Evolutionary conservation across 1,140 invertebrate species (phyloP), one percentile per base, ranked within the genome.

Genomic region (Drosophila grimshawi): DNA sequence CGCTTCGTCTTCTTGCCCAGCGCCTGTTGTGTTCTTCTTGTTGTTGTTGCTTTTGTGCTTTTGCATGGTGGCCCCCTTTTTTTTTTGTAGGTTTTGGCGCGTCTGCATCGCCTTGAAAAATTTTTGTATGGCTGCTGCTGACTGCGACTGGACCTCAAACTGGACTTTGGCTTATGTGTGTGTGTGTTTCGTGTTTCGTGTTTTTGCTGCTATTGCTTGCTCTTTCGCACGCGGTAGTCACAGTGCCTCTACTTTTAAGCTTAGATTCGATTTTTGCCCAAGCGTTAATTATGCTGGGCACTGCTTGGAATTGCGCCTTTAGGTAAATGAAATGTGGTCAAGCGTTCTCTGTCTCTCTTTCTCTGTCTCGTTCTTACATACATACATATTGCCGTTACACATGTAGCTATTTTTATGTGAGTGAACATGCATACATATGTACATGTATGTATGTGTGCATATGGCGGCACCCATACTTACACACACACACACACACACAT

Each of bases 201-300:
- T 46, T 11, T 19, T 19, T 19, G 19, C 19, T 19, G 62, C 39
- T 61, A 69, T 51, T 60, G 70, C 57, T 52, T 19, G 49, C 70
- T 62, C 76, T 59, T 55, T 76, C 55, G 46, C 64, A 56, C 70
- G n/a, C 33, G 37, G 19, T 10, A 43, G 7, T 35, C 37, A 10
- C 60, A 86, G 78, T 55, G 82, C 72, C 19, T 51, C 27, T 52
- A 57, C 37, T 71, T 46, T 64, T 51, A 80, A 86, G 82, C 82
- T 86, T 80, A 86, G 82, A 82, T 86, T 88, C 83, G 85, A 86
- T 86, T 88, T 86, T 88, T 57, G 76, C 82, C 82, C 67, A 86
- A 73, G 80, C 80, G 76, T 86, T 86, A 88, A 86, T 86, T 86
- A 86, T 86, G 80, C 72, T 81, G 68, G 66, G 66, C 66, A 69